phyloP scores from a whole-genome alignment of 1,140 invertebrate species.

The Diuraphis noxia region DNA sequence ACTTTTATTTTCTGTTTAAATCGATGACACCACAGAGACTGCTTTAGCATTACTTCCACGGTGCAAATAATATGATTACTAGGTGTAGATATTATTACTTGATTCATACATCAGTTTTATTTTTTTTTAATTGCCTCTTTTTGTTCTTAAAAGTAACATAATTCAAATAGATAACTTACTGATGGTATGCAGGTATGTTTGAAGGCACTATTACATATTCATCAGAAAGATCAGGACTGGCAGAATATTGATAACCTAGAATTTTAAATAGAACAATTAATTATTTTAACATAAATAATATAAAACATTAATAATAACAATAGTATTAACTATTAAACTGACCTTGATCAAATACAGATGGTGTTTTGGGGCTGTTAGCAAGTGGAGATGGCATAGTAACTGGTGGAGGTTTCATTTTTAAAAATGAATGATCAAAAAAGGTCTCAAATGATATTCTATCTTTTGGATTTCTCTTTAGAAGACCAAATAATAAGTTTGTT shows the following conservation, averaged over 20 bases:
- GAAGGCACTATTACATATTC: constrained; percentile 85
- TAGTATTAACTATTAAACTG: neutral
- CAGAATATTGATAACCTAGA: constrained; percentile 38
- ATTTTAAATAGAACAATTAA: neutral
- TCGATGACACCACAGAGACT: too few relatives aligned
- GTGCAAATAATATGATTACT: too few relatives aligned
- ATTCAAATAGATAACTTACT: constrained; percentile 55
- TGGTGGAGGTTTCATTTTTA: constrained; percentile 64
- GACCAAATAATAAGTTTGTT: constrained; percentile 79
- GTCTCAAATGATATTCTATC: constrained; percentile 95
- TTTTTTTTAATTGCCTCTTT: neutral
- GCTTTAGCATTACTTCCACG: too few relatives aligned
- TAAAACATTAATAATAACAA: neutral
- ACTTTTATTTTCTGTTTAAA: too few relatives aligned
- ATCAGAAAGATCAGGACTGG: constrained; percentile 62
- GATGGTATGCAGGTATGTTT: constrained; percentile 65
- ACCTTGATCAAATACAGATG: constrained; percentile 43
- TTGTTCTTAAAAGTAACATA: neutral
- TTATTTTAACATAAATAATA: neutral
- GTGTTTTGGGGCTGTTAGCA: constrained; percentile 54
- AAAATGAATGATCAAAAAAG: constrained; percentile 91
- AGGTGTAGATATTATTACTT: neutral
- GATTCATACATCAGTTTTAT: neutral
- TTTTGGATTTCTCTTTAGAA: constrained; percentile 88
- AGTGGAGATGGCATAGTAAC: constrained; percentile 61